Conservation (phyloP, 2,888 invertebrate genomes). For the Parnassius smintheus region DNA sequence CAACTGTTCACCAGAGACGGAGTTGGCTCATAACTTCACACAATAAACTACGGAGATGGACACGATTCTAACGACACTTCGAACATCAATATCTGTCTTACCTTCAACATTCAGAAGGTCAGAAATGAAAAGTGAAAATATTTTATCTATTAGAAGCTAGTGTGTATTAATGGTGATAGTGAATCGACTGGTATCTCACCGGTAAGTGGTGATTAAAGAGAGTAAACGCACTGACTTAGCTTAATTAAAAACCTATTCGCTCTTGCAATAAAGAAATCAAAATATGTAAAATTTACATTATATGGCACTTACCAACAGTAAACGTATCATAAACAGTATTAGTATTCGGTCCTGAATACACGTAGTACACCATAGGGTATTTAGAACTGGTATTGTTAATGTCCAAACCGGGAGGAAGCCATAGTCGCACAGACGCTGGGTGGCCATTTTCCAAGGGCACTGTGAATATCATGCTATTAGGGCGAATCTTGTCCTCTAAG, state of each 20-base stretch:
- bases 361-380: constrained; percentile 87
- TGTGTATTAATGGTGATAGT: no score
- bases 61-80: no score
- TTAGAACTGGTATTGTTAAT: constrained; percentile 71
- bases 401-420: constrained; percentile 85
- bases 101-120: no score
- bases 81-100: no score
- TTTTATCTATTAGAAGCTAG: no score
- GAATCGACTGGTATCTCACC: no score
- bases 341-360: constrained; percentile 93
- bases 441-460: constrained; percentile 82
- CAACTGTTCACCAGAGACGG: no score
- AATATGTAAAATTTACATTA: not conserved
- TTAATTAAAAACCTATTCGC: not conserved
- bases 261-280: not conserved
- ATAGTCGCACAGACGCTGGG: constrained; percentile 82
- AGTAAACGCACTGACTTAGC: no score
- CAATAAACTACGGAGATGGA: no score
- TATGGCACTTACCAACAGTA: constrained; percentile 69
- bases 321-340: constrained; percentile 87
- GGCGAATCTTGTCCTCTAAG: constrained; percentile 73
- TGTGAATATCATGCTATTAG: constrained; percentile 76
- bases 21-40: no score
- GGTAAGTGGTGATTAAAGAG: no score
- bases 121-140: no score